Conservation (phyloP, 2,888 invertebrate genomes). For the Mycogona germanica region DNA sequence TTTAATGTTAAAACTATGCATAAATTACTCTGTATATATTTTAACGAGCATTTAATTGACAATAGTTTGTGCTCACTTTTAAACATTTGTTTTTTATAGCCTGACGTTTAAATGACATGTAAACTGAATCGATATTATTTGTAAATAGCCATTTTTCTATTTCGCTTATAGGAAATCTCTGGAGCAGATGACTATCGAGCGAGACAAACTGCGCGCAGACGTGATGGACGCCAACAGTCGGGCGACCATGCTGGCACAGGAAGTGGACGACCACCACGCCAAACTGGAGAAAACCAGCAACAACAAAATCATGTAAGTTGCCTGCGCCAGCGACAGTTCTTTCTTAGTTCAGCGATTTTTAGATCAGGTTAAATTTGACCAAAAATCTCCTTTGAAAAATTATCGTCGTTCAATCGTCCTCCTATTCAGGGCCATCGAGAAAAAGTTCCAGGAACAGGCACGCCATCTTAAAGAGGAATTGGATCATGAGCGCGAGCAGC, state of each 20-base stretch:
- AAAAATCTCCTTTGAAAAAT: neutral
- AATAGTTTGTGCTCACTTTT: too few species aligned
- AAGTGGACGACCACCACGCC: conserved; percentile 80
- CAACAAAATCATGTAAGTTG: conserved; percentile 46
- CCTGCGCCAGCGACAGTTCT: neutral
- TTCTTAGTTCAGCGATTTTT: neutral
- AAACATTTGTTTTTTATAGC: too few species aligned
- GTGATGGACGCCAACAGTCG: conserved; percentile 69
- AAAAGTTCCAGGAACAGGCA: conserved; percentile 60
- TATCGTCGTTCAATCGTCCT: neutral
- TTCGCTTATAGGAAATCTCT: conserved; percentile 36
- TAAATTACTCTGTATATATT: too few species aligned
- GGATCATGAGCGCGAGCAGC: conserved; percentile 59
- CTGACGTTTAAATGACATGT: too few species aligned
- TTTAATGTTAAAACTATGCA: too few species aligned
- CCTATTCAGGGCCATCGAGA: conserved; percentile 48
- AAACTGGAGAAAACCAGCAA: conserved; percentile 64
- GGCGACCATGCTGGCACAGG: conserved; percentile 67
- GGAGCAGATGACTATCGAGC: conserved; percentile 58
- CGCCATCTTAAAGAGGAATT: conserved; percentile 55
- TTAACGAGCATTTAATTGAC: too few species aligned
- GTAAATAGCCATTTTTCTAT: conserved; percentile 4
- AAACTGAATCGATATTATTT: neutral
- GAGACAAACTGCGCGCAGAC: conserved; percentile 65
- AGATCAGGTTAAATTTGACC: neutral